Conservation (phyloP, 64 coral and sea anemone species). For the Pocillopora verrucosa region DNA sequence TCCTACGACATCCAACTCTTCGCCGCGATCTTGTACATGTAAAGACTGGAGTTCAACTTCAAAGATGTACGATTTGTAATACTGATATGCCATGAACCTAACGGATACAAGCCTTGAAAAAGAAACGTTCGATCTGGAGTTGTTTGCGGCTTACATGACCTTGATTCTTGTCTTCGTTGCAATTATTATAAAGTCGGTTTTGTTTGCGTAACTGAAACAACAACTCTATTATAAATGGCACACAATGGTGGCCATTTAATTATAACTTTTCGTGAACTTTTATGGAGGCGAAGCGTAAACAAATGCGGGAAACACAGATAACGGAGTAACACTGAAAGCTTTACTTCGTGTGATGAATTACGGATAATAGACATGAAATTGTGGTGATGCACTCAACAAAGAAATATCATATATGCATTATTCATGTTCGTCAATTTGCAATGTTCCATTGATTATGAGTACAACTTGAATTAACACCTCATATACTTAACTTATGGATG, state of each 20-base stretch:
- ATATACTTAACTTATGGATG: too few relatives aligned
- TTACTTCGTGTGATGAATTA: not conserved
- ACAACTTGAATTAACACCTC: not conserved
- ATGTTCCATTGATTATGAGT: not conserved
- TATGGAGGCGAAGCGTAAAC: not conserved
- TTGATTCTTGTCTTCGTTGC: conserved; percentile 81
- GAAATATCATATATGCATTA: not conserved
- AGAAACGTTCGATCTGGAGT: conserved; percentile 56
- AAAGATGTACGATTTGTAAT: not conserved
- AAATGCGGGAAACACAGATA: not conserved
- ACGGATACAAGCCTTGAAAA: conserved; percentile 40
- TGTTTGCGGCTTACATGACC: conserved; percentile 80
- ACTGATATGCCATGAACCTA: conserved; percentile 53
- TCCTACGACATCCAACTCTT: not conserved
- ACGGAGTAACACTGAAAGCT: not conserved
- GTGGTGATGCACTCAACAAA: not conserved
- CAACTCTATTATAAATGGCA: not conserved
- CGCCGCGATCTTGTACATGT: not conserved
- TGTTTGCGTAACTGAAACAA: conserved; percentile 44
- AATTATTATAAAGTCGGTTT: conserved; percentile 79
- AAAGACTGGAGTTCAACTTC: not conserved
- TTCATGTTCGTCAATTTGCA: not conserved
- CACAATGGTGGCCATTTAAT: not conserved
- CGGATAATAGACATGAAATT: not conserved
- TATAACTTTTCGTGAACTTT: not conserved